Base-by-base conservation (phyloP, 1,140 invertebrate species). In the Caerostris extrusa region DNA sequence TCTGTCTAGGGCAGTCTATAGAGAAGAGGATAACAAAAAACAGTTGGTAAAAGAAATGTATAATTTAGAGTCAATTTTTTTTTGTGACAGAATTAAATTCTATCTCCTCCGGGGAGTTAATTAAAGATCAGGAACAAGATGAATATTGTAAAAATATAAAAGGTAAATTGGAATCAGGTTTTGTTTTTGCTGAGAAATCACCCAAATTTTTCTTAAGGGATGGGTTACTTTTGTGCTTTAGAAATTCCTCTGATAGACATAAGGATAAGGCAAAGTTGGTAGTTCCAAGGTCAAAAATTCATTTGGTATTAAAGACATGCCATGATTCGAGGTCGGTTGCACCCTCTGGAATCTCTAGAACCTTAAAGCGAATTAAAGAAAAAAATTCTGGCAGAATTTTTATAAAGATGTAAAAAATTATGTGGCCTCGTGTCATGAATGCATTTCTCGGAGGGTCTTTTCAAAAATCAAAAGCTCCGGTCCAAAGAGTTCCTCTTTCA, bases 311-410 rank as follows among this genome's bases (percentile, higher is more conserved):
- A 60, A 60, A 17, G 58, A 57, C 17, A 7, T 86, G 83, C 14
- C 83, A 86, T 86, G 83, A 86, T n/a, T n/a, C 12, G 7, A 57
- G 3, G 2, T 6, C 17, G 17, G 83, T 57, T 17, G 56, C 83
- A 4, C 17, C 57, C 3, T 14, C 55, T 12, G 83, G 83, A 58
- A 19, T 86, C 2, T n/a, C 55, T 1, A 86, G 56, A 58, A 58
- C 83, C 7, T 14, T 86, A 58, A 14, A 58, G 5, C 34, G 83
- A 81, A 34, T 90, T 57, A 90, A 90, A 56, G 61, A 77, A 77
- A 90, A 69, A 69, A 69, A 58, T 90, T 50, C 58, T 90, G 89
- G 89, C n/a, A 56, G 14, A 58, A 53, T 8, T 19, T 90, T 3
- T 90, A 90, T n/a, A 71, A 67, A 64, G 6, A 81, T 19, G 71